Evolutionary conservation across 2,113 vertebrate genomes (phyloP).

Genomic region (Peromyscus polionotus): DNA sequence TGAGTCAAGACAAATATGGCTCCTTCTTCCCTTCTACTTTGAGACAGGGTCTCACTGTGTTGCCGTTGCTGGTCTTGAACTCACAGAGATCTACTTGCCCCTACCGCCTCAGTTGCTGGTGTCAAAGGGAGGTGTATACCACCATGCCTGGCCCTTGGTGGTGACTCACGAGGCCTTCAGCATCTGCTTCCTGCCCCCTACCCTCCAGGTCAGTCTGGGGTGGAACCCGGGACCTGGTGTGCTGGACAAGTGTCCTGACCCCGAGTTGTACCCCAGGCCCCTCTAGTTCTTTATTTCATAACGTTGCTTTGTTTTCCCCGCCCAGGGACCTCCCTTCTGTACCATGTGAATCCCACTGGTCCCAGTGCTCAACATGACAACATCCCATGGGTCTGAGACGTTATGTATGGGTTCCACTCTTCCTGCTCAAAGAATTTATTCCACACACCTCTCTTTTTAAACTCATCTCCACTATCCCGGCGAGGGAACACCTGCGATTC

Average conservation of each 20-base stretch:
- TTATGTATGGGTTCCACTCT: not conserved
- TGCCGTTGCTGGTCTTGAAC: not conserved
- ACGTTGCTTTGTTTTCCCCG: not conserved
- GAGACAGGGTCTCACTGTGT: not conserved
- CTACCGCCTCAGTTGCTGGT: not conserved
- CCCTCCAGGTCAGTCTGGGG: not conserved
- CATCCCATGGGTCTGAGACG: rapidly evolving
- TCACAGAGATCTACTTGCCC: not conserved
- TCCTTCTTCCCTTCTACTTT: not conserved
- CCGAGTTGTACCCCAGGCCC: not conserved
- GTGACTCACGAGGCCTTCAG: not conserved
- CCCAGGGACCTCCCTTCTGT: not conserved
- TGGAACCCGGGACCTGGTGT: not conserved
- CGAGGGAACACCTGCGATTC: not conserved
- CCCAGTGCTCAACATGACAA: not conserved
- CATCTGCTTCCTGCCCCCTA: not conserved
- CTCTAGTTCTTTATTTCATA: not conserved
- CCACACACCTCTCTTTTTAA: no score
- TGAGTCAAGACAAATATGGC: rapidly evolving
- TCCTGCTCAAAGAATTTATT: not conserved
- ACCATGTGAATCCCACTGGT: rapidly evolving
- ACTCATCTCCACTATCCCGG: not conserved
- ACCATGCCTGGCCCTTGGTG: not conserved
- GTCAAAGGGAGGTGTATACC: not conserved
- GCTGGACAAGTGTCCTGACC: not conserved